phyloP scores from a whole-genome alignment of 1,140 invertebrate species.

The Thaumatotibia leucotreta region DNA sequence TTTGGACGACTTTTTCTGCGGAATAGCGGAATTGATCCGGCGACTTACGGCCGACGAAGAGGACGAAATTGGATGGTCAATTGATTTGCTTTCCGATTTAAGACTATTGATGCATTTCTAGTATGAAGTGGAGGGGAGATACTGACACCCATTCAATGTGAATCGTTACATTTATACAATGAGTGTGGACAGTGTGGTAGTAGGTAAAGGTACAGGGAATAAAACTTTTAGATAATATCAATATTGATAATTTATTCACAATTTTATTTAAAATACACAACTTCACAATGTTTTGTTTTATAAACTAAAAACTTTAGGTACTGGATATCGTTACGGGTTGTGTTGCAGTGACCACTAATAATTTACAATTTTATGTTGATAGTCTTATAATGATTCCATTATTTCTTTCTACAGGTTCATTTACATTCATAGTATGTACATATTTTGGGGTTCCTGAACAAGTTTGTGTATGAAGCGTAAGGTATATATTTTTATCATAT shows the following conservation, averaged over 20 bases:
- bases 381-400: conserved; percentile 35
- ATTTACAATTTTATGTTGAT: conserved; percentile 61
- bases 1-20: conserved; percentile 69
- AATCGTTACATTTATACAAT: not conserved
- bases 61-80: conserved; percentile 63
- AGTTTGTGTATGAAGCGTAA: conserved; percentile 28
- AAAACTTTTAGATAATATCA: conserved; percentile 56
- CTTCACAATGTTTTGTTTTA: conserved; percentile 74
- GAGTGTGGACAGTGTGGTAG: not conserved
- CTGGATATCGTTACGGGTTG: conserved; percentile 66
- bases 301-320: conserved; percentile 74
- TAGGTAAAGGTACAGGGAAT: conserved; percentile 1
- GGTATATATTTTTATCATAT: not conserved
- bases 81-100: conserved; percentile 53
- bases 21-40: conserved; percentile 69
- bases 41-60: conserved; percentile 60
- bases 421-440: conserved; percentile 68
- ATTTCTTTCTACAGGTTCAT: conserved; percentile 60
- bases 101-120: not conserved
- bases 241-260: conserved; percentile 77
- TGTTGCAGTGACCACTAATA: conserved; percentile 57
- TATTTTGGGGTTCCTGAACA: conserved; percentile 39
- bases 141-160: not conserved
- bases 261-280: conserved; percentile 77
- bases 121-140: not conserved